phyloP scores from a whole-genome alignment of 2,888 invertebrate genomes.

The Drosophila macrospina region DNA sequence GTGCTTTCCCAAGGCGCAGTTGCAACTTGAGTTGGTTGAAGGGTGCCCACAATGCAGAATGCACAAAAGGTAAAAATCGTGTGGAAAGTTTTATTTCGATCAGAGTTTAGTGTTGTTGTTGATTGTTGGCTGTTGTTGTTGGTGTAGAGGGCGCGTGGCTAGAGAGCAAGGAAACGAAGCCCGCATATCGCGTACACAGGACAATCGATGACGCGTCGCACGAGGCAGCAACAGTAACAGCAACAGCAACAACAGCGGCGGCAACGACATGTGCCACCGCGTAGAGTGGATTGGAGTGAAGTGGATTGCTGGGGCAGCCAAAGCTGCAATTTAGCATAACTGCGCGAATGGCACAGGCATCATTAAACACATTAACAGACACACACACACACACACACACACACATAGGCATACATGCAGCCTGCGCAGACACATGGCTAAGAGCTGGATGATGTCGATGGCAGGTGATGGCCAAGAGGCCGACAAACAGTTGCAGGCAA shows the following conservation, averaged over 20 bases:
- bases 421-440: slow-evolving; percentile 26
- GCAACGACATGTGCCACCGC: slow-evolving; percentile 49
- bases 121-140: slow-evolving; percentile 19
- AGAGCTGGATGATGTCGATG: slow-evolving; percentile 55
- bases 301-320: slow-evolving; percentile 25
- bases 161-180: slow-evolving; percentile 32
- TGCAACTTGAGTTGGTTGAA: slow-evolving; percentile 33
- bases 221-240: slow-evolving; percentile 47
- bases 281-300: slow-evolving; percentile 21
- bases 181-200: slow-evolving; percentile 62
- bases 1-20: slow-evolving; percentile 59
- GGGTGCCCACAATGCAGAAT: slow-evolving; percentile 24
- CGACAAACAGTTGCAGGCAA: slow-evolving; percentile 60
- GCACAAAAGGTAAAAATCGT: slow-evolving; percentile 60
- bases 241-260: slow-evolving; percentile 1
- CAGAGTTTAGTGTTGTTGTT: slow-evolving; percentile 16
- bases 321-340: slow-evolving; percentile 75
- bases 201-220: slow-evolving; percentile 69
- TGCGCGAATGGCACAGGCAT: slow-evolving; percentile 74
- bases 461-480: slow-evolving; percentile 73
- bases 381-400: slow-evolving; percentile 21
- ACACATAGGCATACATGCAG: slow-evolving; percentile 1
- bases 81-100: slow-evolving; percentile 60
- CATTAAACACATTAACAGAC: slow-evolving; percentile 80
- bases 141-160: slow-evolving; percentile 57